Base-by-base conservation (phyloP, 2,888 invertebrate species). In the Andrena haemorrhoa region DNA sequence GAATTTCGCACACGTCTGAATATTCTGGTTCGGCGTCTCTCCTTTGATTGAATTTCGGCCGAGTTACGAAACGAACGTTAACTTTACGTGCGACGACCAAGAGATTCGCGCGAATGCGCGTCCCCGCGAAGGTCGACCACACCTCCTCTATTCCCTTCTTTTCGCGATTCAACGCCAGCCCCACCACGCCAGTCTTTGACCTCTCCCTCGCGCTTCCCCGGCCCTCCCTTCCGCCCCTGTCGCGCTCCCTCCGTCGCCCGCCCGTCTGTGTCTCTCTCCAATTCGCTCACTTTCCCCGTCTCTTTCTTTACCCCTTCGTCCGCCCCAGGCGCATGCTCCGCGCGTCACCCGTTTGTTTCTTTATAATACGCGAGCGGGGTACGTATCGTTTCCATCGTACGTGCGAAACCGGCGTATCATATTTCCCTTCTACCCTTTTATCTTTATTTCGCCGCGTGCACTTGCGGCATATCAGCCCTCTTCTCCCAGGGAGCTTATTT, bases 91-190 rank as follows among this genome's bases (percentile, higher is more conserved):
- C 74, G 49, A 65, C 75, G 69, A 73, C 64, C 72, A 76, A 41
- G 66, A 53, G 61, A 20, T 53, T 68, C 74, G 66, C 63, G 26
- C 33, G 51, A 60, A 69, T 68, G 75, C 70, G 78, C 79, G 90
- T 91, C 91, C 91, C 91, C 90, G 91, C 90, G 91, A 92, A 91
- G 91, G 92, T 91, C 92, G 91, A 90, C 88, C 89, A 88, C 90
- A 87, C 88, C 89, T 85, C 84, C 89, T 77, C 72, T 69, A 77
- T 86, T 79, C 69, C 81, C 79, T 74, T 71, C 77, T 68, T 69
- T 23, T 77, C 76, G 56, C 60, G 79, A 77, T 77, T 75, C 80
- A 63, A 70, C 66, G 69, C 49, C 51, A 58, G 56, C 72, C 70
- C 72, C 65, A 64, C 76, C 69, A 75, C 51, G 41, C 49, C 56